These are phyloP conservation scores for Rhingia rostrata DNA, from an alignment of 2,888 invertebrate species.

Conservation along the genomic window DNA sequence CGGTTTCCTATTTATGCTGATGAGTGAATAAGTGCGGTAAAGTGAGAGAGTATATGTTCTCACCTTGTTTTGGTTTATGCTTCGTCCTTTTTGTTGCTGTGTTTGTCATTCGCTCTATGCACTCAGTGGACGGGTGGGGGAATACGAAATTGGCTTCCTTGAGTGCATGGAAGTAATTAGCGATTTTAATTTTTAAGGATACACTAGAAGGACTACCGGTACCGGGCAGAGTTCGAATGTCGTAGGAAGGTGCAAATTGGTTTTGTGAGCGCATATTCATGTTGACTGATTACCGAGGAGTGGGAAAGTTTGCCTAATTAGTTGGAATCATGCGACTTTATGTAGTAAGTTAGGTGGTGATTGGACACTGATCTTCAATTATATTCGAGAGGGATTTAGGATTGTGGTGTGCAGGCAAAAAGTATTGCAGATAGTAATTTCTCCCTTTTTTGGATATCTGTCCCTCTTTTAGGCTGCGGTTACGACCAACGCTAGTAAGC, in stretches of 20 bases:
- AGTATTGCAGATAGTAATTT: too few species aligned
- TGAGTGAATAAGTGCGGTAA: conserved; percentile 39
- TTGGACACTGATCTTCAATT: too few species aligned
- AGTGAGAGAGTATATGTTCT: conserved; percentile 48
- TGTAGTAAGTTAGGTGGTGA: too few species aligned
- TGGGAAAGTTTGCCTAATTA: background rate
- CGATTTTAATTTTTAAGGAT: conserved; percentile 31
- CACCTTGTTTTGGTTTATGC: conserved; percentile 34
- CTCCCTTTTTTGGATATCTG: too few species aligned
- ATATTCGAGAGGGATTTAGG: too few species aligned
- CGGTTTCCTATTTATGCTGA: conserved; percentile 66
- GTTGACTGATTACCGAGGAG: too few species aligned
- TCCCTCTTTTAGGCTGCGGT: too few species aligned
- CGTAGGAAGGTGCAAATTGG: conserved; percentile 1
- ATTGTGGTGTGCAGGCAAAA: too few species aligned
- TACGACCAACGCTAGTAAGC: too few species aligned
- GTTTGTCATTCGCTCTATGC: background rate
- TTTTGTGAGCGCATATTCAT: background rate
- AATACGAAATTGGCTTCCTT: conserved; percentile 14
- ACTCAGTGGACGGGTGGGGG: background rate
- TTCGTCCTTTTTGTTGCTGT: background rate
- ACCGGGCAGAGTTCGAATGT: conserved; percentile 5
- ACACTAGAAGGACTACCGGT: background rate
- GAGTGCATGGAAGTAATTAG: conserved; percentile 21
- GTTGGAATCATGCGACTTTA: too few species aligned